Conservation (phyloP, 1,140 invertebrate species). For the Anadara kagoshimensis region DNA sequence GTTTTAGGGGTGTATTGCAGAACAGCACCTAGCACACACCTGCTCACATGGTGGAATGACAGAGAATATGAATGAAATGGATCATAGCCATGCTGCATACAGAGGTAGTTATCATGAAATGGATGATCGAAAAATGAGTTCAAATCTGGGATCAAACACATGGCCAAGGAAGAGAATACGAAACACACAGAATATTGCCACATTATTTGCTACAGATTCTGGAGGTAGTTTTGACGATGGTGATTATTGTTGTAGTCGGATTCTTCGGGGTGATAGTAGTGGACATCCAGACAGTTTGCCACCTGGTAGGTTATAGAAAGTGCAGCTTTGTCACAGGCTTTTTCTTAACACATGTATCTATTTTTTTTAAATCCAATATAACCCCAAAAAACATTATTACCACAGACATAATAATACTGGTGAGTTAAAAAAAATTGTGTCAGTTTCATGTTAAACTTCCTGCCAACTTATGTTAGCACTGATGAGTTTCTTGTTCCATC, state of each 20-base stretch:
- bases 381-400: too few relatives aligned
- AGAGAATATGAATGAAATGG: constrained; percentile 16
- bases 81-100: constrained; percentile 9
- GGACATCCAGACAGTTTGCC: constrained; percentile 36
- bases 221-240: constrained; percentile 35
- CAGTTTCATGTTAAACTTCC: too few relatives aligned
- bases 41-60: constrained; percentile 40
- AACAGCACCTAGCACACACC: constrained; percentile 60
- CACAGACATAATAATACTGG: too few relatives aligned
- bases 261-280: constrained; percentile 34
- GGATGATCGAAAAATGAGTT: constrained; percentile 8
- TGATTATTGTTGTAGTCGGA: constrained; percentile 29
- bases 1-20: constrained; percentile 62
- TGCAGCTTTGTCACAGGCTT: too few relatives aligned
- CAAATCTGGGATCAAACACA: constrained; percentile 45
- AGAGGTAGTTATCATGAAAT: constrained; percentile 18
- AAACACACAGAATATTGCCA: constrained; percentile 34
- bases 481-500: too few relatives aligned
- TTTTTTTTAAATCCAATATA: too few relatives aligned
- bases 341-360: too few relatives aligned
- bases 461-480: too few relatives aligned
- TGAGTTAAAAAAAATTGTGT: too few relatives aligned
- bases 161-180: constrained; percentile 51
- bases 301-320: constrained; percentile 22
- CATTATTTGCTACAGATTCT: constrained; percentile 28